A percentile compares a stretch with the other conserved stretches of the same genome.
phyloP scores from a whole-genome alignment of 2,797 vertebrate species.

The Synanceia verrucosa region DNA sequence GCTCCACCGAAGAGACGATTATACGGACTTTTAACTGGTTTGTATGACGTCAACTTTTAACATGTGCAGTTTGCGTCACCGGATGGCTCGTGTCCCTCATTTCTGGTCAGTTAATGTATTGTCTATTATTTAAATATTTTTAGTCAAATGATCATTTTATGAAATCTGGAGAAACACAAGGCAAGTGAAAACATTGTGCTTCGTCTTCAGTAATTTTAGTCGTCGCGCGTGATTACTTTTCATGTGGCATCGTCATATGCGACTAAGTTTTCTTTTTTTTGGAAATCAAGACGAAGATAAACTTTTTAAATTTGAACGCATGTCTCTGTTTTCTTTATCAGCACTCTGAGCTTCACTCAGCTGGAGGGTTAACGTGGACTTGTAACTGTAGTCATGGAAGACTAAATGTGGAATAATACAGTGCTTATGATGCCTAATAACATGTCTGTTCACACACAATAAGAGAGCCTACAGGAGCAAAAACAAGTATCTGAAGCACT shows the following conservation, averaged over 20 bases:
- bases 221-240: slow-evolving; percentile 34
- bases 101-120: slow-evolving; percentile 20
- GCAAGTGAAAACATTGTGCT: slow-evolving; percentile 6
- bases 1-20: not conserved
- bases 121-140: slow-evolving; percentile 37
- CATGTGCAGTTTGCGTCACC: slow-evolving; percentile 1
- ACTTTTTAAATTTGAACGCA: slow-evolving; percentile 20
- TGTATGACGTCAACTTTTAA: slow-evolving; percentile 18
- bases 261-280: slow-evolving; percentile 22
- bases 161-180: slow-evolving; percentile 20
- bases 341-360: not conserved
- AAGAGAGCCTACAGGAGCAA: not conserved
- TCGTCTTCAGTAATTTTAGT: slow-evolving; percentile 36
- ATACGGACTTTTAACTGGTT: slow-evolving; percentile 8
- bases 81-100: slow-evolving; percentile 9
- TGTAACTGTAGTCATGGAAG: not conserved
- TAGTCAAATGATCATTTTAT: slow-evolving; percentile 30
- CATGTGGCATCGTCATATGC: slow-evolving; percentile 32
- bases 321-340: not conserved
- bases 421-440: not conserved
- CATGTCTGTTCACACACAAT: no score
- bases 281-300: slow-evolving; percentile 57
- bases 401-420: not conserved
- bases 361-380: not conserved
- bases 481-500: not conserved